Evolutionary conservation across 2,797 vertebrate species (phyloP), one percentile per base, ranked within the genome.

Genomic region (Enteromius trimaculatus): DNA sequence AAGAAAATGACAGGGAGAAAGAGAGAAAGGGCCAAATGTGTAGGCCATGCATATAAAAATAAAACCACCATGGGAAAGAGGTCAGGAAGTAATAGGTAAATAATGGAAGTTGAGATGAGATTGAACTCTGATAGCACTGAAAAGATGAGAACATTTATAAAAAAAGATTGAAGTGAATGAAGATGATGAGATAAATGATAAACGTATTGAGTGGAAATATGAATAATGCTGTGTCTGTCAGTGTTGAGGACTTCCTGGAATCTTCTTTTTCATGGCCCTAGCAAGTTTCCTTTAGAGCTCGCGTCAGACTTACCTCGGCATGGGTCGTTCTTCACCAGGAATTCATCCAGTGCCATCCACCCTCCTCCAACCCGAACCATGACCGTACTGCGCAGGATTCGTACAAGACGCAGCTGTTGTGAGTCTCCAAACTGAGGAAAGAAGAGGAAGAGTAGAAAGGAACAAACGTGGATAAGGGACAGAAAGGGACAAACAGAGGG

Each of bases 291-390:
- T 5, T 51, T 17, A n/a, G 23, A 4, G 3, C 16, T 60, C 71
- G 60, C 79, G 44, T 83, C 21, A 19, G 75, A 79, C 94, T 96
- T 93, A 99, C 98, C 98, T 98, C 98, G 95, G 92, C 98, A 99
- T 5, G 98, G 98, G 89, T 99, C 98, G 0, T 99, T 99, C 91
- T 99, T 99, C 77, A 99, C 98, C 16, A 99, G 88, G 55, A 99
- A 99, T 85, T 99, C 98, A 58, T 99, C 98, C 90, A 99, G 95
- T 58, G 98, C 98, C 98, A 99, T 99, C 98, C 98, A 99, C 0
- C 98, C 98, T 16, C 98, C 98, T 0, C 98, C 98, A 1, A 99
- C 98, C 0, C 98, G 94, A 74, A 99, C 98, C 98, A 99, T 99
- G 87, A 99, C 98, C 0, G 98, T 99, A 91, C 98, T 99, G 84